phyloP scores from a whole-genome alignment of 1,140 invertebrate species.

The Diorhabda carinulata region DNA sequence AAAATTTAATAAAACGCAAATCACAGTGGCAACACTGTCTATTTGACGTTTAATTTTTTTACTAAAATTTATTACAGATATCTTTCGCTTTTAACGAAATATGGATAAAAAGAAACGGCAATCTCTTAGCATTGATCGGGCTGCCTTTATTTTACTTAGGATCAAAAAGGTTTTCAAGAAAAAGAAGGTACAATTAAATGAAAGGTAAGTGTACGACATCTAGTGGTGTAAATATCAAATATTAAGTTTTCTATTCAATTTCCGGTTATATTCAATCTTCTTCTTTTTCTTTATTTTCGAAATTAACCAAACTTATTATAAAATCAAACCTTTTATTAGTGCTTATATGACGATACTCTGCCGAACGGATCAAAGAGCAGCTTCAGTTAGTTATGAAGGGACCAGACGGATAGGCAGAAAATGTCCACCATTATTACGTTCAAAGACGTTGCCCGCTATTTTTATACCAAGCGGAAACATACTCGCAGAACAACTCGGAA shows the following conservation, averaged over 20 bases:
- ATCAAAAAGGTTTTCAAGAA: conserved; percentile 88
- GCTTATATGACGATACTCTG: conserved; percentile 43
- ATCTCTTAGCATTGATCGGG: conserved; percentile 75
- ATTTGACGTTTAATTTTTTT: no score
- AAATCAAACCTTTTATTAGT: conserved; percentile 34
- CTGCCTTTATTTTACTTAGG: conserved; percentile 79
- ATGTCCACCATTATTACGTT: conserved; percentile 70
- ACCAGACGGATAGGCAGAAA: conserved; percentile 46
- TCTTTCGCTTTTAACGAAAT: not conserved
- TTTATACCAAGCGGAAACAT: conserved; percentile 83
- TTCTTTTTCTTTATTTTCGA: no score
- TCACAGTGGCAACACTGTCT: no score
- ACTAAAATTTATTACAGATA: no score
- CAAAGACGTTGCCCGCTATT: conserved; percentile 82
- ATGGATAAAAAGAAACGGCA: conserved; percentile 40
- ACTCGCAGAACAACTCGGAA: conserved; percentile 74
- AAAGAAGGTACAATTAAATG: conserved; percentile 68
- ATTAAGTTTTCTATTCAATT: no score
- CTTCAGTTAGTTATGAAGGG: conserved; percentile 43
- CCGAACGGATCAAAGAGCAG: conserved; percentile 42
- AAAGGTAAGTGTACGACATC: not conserved
- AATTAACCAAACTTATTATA: no score
- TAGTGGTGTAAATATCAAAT: no score
- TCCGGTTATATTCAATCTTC: no score
- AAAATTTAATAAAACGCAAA: no score